A percentile compares a stretch with the other conserved stretches of the same genome.
These are phyloP conservation scores for Chloebia gouldiae DNA, from an alignment of 2,113 vertebrate species.

Conservation along the genomic window DNA sequence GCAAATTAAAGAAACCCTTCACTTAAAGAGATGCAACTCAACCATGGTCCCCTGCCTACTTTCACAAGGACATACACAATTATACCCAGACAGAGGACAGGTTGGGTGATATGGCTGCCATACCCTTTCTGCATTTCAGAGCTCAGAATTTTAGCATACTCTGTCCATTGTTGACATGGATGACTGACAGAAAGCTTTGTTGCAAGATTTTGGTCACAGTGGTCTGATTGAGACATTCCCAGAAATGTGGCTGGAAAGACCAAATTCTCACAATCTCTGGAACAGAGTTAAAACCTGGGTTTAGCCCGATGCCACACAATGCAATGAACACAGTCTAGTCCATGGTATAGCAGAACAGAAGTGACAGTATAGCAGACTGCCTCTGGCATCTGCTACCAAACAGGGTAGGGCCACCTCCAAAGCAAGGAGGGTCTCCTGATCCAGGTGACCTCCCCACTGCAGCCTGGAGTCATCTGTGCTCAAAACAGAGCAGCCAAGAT, in stretches of 20 bases:
- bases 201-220: background rate
- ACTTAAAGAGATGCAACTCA: background rate
- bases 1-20: background rate
- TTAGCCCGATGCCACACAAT: accelerated
- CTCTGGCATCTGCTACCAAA: background rate
- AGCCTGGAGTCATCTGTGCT: background rate
- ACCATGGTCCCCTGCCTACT: background rate
- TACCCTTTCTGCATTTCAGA: background rate
- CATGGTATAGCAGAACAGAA: background rate
- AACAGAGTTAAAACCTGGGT: background rate
- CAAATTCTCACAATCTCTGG: background rate
- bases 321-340: background rate
- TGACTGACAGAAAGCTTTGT: background rate
- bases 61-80: background rate
- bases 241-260: background rate
- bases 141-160: background rate
- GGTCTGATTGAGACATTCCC: background rate
- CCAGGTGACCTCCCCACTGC: background rate
- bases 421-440: background rate
- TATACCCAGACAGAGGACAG: background rate
- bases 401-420: accelerated
- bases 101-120: background rate
- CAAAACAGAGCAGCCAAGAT: background rate
- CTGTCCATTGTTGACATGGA: background rate
- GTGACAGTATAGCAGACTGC: background rate